Evolutionary conservation across 1,140 invertebrate species (phyloP).

Genomic region (Dreissena polymorpha): DNA sequence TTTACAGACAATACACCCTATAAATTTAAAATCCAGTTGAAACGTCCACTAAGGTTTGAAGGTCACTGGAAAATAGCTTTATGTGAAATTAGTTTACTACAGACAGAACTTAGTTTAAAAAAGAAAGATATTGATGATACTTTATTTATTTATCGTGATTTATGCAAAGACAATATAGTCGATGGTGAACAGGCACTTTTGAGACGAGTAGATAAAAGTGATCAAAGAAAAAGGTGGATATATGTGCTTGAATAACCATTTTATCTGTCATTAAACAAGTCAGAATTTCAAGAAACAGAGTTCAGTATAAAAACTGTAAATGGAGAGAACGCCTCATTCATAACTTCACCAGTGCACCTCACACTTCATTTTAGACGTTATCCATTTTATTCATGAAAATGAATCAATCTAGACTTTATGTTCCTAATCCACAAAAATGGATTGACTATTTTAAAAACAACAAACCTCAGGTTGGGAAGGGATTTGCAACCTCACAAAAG

Average conservation of each 20-base stretch:
- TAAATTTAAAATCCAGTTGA: conserved; percentile 38
- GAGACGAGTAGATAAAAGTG: conserved; percentile 13
- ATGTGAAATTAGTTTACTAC: conserved; percentile 10
- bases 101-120: conserved; percentile 5
- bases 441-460: conserved; percentile 41
- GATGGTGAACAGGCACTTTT: conserved; percentile 23
- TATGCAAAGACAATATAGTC: conserved; percentile 41
- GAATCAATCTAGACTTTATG: conserved; percentile 47
- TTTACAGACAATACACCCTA: conserved; percentile 21
- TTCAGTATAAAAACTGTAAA: conserved; percentile 15
- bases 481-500: background rate
- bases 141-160: conserved; percentile 13
- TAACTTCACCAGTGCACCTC: conserved; percentile 29
- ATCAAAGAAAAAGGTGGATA: conserved; percentile 1
- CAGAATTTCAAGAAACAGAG: conserved; percentile 25
- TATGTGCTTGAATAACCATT: conserved; percentile 31
- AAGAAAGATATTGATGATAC: conserved; percentile 8
- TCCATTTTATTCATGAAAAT: conserved; percentile 22
- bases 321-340: conserved; percentile 20
- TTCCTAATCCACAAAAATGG: conserved; percentile 53
- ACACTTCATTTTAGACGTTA: conserved; percentile 52
- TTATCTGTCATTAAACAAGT: conserved; percentile 36
- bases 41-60: conserved; percentile 15
- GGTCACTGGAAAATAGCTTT: conserved; percentile 39
- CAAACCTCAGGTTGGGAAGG: background rate